Evolutionary conservation across 2,888 invertebrate genomes (phyloP).

Genomic region (Nymphalis polychloros): DNA sequence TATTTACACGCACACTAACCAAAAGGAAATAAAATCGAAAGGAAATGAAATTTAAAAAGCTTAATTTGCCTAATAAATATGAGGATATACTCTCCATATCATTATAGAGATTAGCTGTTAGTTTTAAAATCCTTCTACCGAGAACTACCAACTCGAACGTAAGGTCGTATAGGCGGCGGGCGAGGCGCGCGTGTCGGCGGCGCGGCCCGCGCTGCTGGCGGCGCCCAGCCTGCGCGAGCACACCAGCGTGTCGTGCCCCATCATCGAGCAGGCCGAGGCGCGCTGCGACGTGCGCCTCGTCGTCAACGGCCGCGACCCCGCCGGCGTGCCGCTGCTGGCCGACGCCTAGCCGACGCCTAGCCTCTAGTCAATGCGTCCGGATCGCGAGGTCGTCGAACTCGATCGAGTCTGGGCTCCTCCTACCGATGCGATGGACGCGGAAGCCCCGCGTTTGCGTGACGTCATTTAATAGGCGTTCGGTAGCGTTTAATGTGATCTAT

Average conservation of each 20-base stretch:
- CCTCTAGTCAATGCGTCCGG: slow-evolving; percentile 15
- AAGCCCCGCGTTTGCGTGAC: neutral
- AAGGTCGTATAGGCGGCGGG: slow-evolving; percentile 65
- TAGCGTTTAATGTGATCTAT: slow-evolving; percentile 69
- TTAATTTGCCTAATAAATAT: too few relatives aligned
- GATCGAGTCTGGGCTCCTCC: slow-evolving; percentile 10
- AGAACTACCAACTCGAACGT: too few relatives aligned
- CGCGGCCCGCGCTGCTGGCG: slow-evolving; percentile 65
- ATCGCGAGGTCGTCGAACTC: neutral
- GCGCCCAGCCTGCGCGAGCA: slow-evolving; percentile 75
- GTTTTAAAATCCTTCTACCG: too few relatives aligned
- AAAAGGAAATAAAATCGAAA: too few relatives aligned
- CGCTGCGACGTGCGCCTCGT: slow-evolving; percentile 68
- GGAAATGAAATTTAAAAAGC: too few relatives aligned
- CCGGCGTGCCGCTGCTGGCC: slow-evolving; percentile 68
- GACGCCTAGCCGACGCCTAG: slow-evolving; percentile 57
- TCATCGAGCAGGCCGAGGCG: slow-evolving; percentile 78
- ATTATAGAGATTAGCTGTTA: too few relatives aligned
- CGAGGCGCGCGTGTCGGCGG: slow-evolving; percentile 76
- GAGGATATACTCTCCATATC: too few relatives aligned
- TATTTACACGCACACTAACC: too few relatives aligned
- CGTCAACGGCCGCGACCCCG: slow-evolving; percentile 64
- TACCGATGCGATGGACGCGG: neutral
- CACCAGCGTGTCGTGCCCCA: slow-evolving; percentile 87
- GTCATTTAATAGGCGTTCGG: slow-evolving; percentile 25